These are phyloP conservation scores for Ameiurus melas DNA, from an alignment of 2,113 vertebrate species.

Conservation along the genomic window DNA sequence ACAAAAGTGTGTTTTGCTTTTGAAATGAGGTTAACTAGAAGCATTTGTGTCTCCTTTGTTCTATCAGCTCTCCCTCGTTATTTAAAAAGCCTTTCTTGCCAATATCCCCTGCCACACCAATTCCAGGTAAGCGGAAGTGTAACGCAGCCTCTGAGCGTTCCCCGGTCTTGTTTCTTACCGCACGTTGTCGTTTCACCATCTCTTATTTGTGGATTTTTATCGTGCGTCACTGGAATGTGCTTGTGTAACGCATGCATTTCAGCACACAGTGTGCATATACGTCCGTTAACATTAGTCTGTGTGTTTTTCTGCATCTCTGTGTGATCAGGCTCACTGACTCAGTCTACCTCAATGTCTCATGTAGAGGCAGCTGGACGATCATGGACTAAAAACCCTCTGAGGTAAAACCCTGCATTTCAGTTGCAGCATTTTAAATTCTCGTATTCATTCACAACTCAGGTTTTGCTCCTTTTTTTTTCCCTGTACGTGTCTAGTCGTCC, in stretches of 20 bases:
- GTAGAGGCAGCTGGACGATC: slow-evolving; percentile 85
- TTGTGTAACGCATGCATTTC: neutral
- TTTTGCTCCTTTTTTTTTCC: neutral
- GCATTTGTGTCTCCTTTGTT: slow-evolving; percentile 37
- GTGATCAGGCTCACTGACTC: slow-evolving; percentile 81
- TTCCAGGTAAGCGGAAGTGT: slow-evolving; percentile 69
- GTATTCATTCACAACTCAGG: neutral
- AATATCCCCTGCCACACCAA: slow-evolving; percentile 72
- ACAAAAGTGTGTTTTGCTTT: neutral
- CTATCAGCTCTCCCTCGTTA: slow-evolving; percentile 80
- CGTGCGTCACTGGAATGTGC: slow-evolving; percentile 25
- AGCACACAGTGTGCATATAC: slow-evolving; percentile 11
- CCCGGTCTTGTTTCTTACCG: neutral
- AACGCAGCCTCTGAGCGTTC: slow-evolving; percentile 9
- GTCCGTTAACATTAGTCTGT: slow-evolving; percentile 14
- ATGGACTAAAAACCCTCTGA: slow-evolving; percentile 83
- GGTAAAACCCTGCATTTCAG: slow-evolving; percentile 61
- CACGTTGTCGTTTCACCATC: neutral
- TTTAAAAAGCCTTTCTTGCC: slow-evolving; percentile 87
- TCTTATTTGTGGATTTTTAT: neutral
- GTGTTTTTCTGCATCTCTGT: slow-evolving; percentile 50
- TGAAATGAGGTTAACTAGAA: neutral
- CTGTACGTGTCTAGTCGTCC: slow-evolving; percentile 73
- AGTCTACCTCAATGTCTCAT: slow-evolving; percentile 89
- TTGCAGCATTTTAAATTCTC: neutral